A percentile compares a stretch with the other conserved stretches of the same genome.
Conservation (phyloP, 2,113 vertebrate genomes). For the Sturnira hondurensis region DNA sequence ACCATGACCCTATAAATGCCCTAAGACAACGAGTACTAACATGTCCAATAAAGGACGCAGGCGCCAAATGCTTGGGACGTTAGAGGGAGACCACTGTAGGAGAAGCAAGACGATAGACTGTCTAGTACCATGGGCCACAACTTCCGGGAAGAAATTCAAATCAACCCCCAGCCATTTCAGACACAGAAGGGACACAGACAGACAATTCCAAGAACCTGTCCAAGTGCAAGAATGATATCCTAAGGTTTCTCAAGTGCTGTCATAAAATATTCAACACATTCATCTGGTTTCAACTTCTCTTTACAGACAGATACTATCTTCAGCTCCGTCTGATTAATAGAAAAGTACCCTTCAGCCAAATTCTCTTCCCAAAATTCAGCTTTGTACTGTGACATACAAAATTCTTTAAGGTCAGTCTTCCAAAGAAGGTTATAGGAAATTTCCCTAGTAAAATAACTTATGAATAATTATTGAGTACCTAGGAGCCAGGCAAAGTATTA, state of each 20-base stretch:
- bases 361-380: not conserved
- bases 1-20: not conserved
- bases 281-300: constrained; percentile 24
- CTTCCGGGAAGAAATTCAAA: not conserved
- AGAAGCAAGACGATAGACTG: not conserved
- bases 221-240: not conserved
- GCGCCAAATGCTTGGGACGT: not conserved
- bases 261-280: constrained; percentile 36
- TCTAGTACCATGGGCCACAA: not conserved
- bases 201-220: not conserved
- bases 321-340: not conserved
- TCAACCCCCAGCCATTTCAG: not conserved
- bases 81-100: not conserved
- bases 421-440: constrained; percentile 18
- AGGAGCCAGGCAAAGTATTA: not conserved
- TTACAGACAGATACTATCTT: constrained; percentile 7
- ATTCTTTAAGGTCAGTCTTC: not conserved
- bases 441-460: not conserved
- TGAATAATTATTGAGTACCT: not conserved
- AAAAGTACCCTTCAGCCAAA: not conserved
- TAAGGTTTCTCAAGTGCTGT: not conserved
- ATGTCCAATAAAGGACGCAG: not conserved
- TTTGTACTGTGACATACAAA: not conserved
- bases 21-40: not conserved
- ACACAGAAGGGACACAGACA: not conserved